A percentile compares a stretch with the other conserved stretches of the same genome.
These are phyloP conservation scores for Fissipunctia ypsillon DNA, from an alignment of 2,888 invertebrate species.

Conservation along the genomic window DNA sequence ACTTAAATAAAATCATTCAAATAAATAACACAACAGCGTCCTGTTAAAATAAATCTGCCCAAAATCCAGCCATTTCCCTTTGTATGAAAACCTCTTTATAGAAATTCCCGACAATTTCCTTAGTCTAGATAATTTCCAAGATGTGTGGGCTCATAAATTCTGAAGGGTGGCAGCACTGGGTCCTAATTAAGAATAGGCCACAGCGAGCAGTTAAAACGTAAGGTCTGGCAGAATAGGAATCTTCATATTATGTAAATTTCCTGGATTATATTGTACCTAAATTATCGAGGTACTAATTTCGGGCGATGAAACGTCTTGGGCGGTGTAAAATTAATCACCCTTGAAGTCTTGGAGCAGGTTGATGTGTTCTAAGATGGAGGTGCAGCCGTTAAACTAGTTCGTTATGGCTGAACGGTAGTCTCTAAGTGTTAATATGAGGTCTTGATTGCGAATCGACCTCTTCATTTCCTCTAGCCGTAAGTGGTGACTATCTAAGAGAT, in stretches of 20 bases:
- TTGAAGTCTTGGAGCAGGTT: constrained; percentile 37
- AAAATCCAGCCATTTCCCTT: constrained; percentile 37
- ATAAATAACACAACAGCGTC: constrained; percentile 41
- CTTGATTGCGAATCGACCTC: constrained; percentile 50
- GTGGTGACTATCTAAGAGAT: background rate
- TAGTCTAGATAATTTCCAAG: constrained; percentile 46
- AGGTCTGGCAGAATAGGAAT: constrained; percentile 72
- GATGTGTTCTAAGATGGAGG: constrained; percentile 28
- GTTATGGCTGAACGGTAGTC: constrained; percentile 35
- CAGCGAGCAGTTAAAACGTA: constrained; percentile 66
- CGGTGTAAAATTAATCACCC: constrained; percentile 57
- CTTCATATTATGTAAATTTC: constrained; percentile 75
- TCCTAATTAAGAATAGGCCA: constrained; percentile 75
- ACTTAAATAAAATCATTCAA: constrained; percentile 51
- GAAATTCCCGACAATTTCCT: constrained; percentile 44
- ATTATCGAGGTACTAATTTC: constrained; percentile 71
- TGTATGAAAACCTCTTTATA: constrained; percentile 26
- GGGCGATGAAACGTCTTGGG: constrained; percentile 54
- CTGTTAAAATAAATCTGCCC: constrained; percentile 49
- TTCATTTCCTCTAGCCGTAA: constrained; percentile 41
- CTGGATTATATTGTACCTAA: constrained; percentile 70
- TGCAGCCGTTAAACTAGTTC: constrained; percentile 25
- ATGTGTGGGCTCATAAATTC: constrained; percentile 58
- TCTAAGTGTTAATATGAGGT: constrained; percentile 50
- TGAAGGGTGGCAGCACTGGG: constrained; percentile 46